phyloP scores from a whole-genome alignment of 1,140 invertebrate species.

The Onthophagus taurus region DNA sequence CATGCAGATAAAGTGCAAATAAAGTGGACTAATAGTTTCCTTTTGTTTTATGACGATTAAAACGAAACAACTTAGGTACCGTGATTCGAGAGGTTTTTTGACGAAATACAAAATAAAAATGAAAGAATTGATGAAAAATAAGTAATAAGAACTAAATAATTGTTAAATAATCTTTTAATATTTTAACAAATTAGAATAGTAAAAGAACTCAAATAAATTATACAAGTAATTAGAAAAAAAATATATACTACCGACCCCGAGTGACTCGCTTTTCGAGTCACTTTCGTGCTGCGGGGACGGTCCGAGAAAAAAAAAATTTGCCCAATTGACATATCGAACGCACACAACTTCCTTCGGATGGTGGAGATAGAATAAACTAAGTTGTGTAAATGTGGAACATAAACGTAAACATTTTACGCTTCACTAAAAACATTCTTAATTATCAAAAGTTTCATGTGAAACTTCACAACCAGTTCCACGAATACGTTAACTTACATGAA shows the following conservation, averaged over 20 bases:
- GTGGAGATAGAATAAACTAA: conserved; percentile 2
- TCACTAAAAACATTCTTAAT: conserved; percentile 40
- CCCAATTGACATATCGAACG: conserved; percentile 17
- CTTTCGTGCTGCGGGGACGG: conserved; percentile 7
- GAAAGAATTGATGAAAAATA: conserved; percentile 19
- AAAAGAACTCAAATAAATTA: conserved; percentile 18
- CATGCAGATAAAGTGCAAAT: conserved; percentile 34
- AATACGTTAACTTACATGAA: conserved; percentile 42
- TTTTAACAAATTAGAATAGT: conserved; percentile 37
- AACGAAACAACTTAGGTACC: conserved; percentile 9
- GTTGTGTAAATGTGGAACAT: conserved; percentile 38
- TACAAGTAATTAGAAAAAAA: conserved; percentile 13
- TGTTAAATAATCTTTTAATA: conserved; percentile 37
- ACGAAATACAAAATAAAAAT: conserved; percentile 34
- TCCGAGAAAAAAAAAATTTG: conserved; percentile 10
- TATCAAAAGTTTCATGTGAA: conserved; percentile 39
- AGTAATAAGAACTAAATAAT: conserved; percentile 33
- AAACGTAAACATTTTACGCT: conserved; percentile 36
- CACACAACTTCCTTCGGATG: conserved; percentile 32
- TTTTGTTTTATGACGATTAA: conserved; percentile 5
- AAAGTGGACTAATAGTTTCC: conserved; percentile 24
- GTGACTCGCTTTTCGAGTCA: not conserved
- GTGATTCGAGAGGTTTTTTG: conserved; percentile 18
- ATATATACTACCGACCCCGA: conserved; percentile 1
- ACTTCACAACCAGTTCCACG: conserved; percentile 39